Base-by-base conservation (phyloP, 2,113 vertebrate genomes). In the Cygnus buccinator region DNA sequence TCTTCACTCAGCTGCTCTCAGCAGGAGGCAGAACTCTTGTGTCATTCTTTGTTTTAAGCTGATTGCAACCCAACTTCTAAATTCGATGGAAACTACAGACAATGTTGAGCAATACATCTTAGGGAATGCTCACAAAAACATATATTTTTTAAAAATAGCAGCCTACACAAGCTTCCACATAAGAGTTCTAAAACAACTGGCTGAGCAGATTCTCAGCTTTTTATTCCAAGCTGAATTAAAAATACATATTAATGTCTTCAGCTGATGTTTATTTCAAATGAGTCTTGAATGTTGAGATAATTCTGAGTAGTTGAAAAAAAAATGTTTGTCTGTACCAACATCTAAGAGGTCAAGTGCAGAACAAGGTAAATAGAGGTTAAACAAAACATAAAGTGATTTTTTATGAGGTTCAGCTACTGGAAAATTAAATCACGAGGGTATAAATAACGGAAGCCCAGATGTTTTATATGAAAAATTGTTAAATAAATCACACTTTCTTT, bases 161-260 rank as follows among this genome's bases (percentile, higher is more conserved):
- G 23, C 48, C 33, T 67, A 84, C 50, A 62, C 55, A 80, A 92
- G 15, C 88, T 94, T 83, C 55, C 44, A 66, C 33, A 50, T 70
- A 57, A 70, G 13, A 83, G 33, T 88, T 50, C 35, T 62, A 52
- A 70, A 90, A 88, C 75, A 90, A 71, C 26, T 58, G n/a, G 10
- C 25, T 91, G 73, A 77, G 65, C 65, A 90, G 59, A 89, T 89
- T 89, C 35, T 39, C 39, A 89, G 70, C 70, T 91, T 94, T 77
- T 83, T 89, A 41, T 76, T 95, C n/a, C 68, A 86, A 77, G 39
- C 12, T 74, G 77, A 74, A 86, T 79, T 90, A 88, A 89, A 96
- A 90, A 71, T 68, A 61, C 10, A 39, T 52, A 84, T n/a, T 78
- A 71, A 89, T 35, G 57, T 91, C 55, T 89, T 88, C 90, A 84